Base-by-base conservation (phyloP, 1,140 invertebrate genomes). In the Pseudachorutes palmiensis region DNA sequence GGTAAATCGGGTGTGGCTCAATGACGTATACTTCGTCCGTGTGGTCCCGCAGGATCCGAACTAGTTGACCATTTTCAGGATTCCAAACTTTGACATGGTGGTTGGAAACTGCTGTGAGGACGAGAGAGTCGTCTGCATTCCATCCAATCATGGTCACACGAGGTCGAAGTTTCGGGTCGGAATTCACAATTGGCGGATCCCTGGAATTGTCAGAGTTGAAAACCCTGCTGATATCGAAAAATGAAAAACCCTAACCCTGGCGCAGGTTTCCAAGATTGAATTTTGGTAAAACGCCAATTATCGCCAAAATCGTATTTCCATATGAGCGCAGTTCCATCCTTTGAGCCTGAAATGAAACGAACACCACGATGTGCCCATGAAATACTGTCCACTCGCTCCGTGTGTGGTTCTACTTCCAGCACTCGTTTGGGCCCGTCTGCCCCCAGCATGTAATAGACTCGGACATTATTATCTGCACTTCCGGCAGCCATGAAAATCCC, bases 71-170 rank as follows among this genome's bases (percentile, higher is more conserved):
- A 26, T 80, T 83, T 41, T 79, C 79, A 16, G 86, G 79, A 76
- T 93, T 86, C 95, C 95, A 98, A n/a, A 97, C 87, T 84, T 94
- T 91, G 24, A 96, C 80, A 1, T 83, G 78, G 73, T 80, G 78
- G 81, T 95, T 91, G 76, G 85, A 91, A 0, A 92, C 89, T 1
- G 95, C 92, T 0, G 94, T 98, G 2, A 98, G 84, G 22, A 97
- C 89, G 77, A 84, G 88, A 22, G 84, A 80, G 78, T 98, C 95
- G 64, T 92, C 91, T 51, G 83, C 81, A 79, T 90, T 91, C 96
- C 96, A 99, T 33, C 86, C 87, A 2, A 98, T 93, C 94, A 98
- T 98, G 0, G 92, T 95, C 0, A 98, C 94, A 79, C 89, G 87
- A 19, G 87, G 77, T 74, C 89, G 89, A 73, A 83, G 83, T 69